These are phyloP conservation scores for Micrastur ruficollis DNA, from an alignment of 2,797 vertebrate genomes.

Conservation along the genomic window DNA sequence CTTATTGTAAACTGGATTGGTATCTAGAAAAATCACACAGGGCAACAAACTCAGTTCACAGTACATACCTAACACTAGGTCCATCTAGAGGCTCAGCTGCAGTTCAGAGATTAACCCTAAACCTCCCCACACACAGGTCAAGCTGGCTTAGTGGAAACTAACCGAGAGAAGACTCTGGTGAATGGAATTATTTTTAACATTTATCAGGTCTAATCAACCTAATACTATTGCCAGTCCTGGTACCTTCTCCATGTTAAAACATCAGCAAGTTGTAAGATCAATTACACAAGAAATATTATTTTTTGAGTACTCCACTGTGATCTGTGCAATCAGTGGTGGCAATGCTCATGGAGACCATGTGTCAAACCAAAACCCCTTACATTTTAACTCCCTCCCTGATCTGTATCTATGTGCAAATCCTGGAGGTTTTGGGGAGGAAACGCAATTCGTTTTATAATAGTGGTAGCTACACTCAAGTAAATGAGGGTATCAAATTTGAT, in stretches of 20 bases:
- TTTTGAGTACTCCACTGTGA: neutral
- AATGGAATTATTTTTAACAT: neutral
- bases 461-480: neutral
- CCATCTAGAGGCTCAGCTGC: neutral
- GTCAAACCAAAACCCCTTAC: neutral
- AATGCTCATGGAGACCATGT: neutral
- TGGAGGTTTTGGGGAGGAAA: neutral
- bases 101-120: neutral
- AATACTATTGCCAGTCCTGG: accelerated
- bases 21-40: neutral
- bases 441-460: accelerated
- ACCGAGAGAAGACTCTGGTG: neutral
- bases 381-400: neutral
- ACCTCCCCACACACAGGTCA: neutral
- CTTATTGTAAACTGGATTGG: neutral
- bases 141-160: neutral
- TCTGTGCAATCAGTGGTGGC: accelerated
- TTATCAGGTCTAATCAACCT: neutral
- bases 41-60: neutral
- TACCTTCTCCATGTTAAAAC: neutral
- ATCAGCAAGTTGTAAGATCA: accelerated
- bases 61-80: neutral
- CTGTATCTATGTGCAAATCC: neutral
- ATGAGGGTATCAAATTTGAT: neutral
- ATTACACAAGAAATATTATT: neutral